A percentile compares a stretch with the other conserved stretches of the same genome.
Conservation (phyloP, 2,888 invertebrate genomes). For the Atrina japonica region DNA sequence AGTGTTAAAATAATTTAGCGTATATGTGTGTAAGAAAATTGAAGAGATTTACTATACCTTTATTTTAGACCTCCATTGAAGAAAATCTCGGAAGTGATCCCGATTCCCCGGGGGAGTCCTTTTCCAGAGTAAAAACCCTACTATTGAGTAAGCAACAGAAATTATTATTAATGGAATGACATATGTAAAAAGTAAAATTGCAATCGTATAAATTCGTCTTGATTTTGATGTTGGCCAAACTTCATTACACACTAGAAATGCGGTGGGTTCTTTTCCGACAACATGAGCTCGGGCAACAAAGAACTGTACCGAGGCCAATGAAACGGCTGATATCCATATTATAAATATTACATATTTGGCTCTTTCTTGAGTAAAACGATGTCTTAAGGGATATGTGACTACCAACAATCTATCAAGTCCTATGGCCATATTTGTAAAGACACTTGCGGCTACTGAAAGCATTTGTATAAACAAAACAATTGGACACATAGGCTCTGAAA, state of each 20-base stretch:
- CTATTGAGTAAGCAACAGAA: conserved; percentile 80
- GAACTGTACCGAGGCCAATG: conserved; percentile 80
- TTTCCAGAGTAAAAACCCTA: conserved; percentile 81
- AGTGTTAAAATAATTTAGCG: too few relatives aligned
- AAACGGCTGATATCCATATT: conserved; percentile 80
- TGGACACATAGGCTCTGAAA: conserved; percentile 81
- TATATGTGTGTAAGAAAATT: too few relatives aligned
- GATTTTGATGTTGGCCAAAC: conserved; percentile 68
- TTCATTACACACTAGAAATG: conserved; percentile 61
- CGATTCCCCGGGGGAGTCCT: conserved; percentile 82
- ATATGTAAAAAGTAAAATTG: conserved; percentile 73
- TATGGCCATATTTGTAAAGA: conserved; percentile 82
- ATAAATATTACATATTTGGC: conserved; percentile 73
- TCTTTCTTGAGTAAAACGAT: conserved; percentile 79
- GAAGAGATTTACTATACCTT: too few relatives aligned
- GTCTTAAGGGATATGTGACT: conserved; percentile 75
- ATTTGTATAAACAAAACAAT: conserved; percentile 82
- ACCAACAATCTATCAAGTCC: conserved; percentile 81
- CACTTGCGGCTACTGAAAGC: conserved; percentile 80
- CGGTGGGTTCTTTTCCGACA: conserved; percentile 37
- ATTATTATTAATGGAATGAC: conserved; percentile 80
- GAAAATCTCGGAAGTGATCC: conserved; percentile 79
- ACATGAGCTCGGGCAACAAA: conserved; percentile 61
- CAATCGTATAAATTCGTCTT: conserved; percentile 67
- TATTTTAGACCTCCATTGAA: conserved; percentile 79